Evolutionary conservation across 2,113 vertebrate genomes (phyloP), one percentile per base, ranked within the genome.

Genomic region (Daubentonia madagascariensis): DNA sequence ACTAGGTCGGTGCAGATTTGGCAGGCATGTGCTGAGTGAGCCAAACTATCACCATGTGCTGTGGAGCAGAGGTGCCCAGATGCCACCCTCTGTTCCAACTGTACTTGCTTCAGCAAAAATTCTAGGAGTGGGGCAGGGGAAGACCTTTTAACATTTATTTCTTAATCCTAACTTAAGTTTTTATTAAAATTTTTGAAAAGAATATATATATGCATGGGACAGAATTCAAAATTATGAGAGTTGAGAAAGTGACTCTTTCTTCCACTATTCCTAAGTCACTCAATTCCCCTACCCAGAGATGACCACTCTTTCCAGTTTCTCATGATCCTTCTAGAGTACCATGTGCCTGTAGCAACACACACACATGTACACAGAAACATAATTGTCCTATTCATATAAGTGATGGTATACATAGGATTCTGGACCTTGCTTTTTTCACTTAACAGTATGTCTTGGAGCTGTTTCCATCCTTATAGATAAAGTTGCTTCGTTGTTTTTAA

Each of bases 21-120:
- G 43, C 1, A n/a, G 9, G 17, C 43, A n/a, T 40, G 5, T 22
- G 25, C 11, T 23, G 16, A n/a, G 37, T 22, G 22, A 63, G 20
- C 28, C 8, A 28, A 52, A 43, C 16, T 22, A 37, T 54, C 0
- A 1, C 7, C 4, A 3, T 7, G 65, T 1, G 16, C 80, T 45
- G 9, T 1, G 3, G 68, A 28, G 32, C 30, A 28, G 52, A 85
- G 78, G 9, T 0, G 1, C 50, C 50, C 14, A 1, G 2, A 23
- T 8, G 43, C 12, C 1, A 37, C 13, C 20, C n/a, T n/a, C n/a
- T 37, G 14, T 8, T 25, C 22, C 6, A 1, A 45, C 17, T 4
- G n/a, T 7, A 32, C 63, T 37, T 28, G 45, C 45, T 72, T 57
- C 18, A 30, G 20, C 54, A 85, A 57, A 45, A 13, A 45, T 61